Conservation (phyloP, 1,140 invertebrate species). For the Lerema accius region DNA sequence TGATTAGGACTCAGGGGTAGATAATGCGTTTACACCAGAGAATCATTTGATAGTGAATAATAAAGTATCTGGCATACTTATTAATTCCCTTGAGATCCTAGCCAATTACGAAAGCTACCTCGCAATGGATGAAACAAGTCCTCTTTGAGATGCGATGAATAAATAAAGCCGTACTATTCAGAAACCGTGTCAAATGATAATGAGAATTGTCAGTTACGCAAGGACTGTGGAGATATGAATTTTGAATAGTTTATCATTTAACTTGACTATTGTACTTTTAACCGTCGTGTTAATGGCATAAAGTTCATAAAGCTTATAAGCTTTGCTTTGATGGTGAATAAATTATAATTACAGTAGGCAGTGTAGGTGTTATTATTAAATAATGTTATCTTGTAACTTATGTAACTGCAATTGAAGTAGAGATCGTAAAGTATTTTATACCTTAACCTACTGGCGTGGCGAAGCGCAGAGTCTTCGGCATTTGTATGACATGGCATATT, state of each 20-base stretch:
- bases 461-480: too few species aligned
- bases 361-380: background rate
- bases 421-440: too few species aligned
- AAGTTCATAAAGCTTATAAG: background rate
- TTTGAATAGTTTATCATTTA: conserved; percentile 10
- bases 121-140: background rate
- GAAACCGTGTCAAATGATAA: conserved; percentile 26
- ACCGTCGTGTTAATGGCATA: background rate
- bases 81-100: background rate
- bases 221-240: conserved; percentile 16
- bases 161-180: conserved; percentile 17
- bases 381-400: too few species aligned
- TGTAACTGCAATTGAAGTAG: too few species aligned
- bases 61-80: too few species aligned
- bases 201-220: conserved; percentile 25
- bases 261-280: background rate
- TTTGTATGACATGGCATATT: too few species aligned
- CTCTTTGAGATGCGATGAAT: conserved; percentile 7
- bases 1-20: too few species aligned
- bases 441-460: too few species aligned
- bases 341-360: background rate
- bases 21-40: too few species aligned
- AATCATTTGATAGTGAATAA: too few species aligned
- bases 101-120: background rate
- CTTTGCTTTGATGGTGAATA: too few species aligned